Evolutionary conservation across 2,797 vertebrate species (phyloP), one percentile per base, ranked within the genome.

Genomic region (Hydrophis major): DNA sequence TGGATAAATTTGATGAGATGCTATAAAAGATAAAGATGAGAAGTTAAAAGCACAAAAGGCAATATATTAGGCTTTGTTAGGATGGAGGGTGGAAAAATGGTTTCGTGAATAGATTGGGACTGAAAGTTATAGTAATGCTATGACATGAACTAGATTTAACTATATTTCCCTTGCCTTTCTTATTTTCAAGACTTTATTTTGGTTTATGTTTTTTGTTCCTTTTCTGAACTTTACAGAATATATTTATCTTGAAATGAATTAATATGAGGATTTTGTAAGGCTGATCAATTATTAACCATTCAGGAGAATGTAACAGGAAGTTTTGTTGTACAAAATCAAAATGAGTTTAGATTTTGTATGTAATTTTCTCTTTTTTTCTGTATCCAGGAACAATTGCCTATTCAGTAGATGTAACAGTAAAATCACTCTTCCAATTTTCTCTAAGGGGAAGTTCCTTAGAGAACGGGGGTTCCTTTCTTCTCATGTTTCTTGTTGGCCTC

Each of bases 401-500:
- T 93, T 93, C 89, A 90, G 53, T 90, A 90, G 59, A 90, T 69
- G n/a, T 56, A 93, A 53, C 60, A 22, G 25, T 56, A 87, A 89
- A 93, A 90, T 37, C 87, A 90, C 83, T 90, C 53, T 57, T 93
- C 53, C 42, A 87, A 50, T 42, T 74, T 28, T 90, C 83, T 86
- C 92, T 69, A 87, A 57, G 78, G 92, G 66, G 66, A 69, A 69
- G 66, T 69, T 32, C 66, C 28, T 69, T 32, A 69, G 66, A 69
- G 66, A 69, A 69, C 6, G n/a, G 66, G 92, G 13, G 14, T 90
- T 87, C 60, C 50, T 87, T 90, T 66, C 78, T 90, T 90, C 92
- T 93, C 83, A 47, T 50, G 66, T 93, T 93, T 93, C 92, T 59
- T 93, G 53, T 28, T 90, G 89, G 89, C 89, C 1, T 90, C 60